A percentile compares a stretch with the other conserved stretches of the same genome.
Evolutionary conservation across 2,888 invertebrate species (phyloP).

Genomic region (Lagria hirta): DNA sequence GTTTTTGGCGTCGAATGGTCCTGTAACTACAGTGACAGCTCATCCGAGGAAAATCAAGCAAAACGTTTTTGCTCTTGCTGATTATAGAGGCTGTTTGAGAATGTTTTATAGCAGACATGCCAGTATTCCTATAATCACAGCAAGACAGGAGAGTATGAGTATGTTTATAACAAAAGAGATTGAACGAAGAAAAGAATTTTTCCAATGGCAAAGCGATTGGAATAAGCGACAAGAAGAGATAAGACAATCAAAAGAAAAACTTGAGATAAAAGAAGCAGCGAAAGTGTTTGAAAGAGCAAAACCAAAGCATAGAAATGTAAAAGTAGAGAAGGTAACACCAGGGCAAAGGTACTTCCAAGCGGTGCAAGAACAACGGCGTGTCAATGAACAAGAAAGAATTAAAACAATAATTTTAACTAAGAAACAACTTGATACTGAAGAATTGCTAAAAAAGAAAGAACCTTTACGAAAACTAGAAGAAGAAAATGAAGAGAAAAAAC

Average conservation of each 20-base stretch:
- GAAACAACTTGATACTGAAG: slow-evolving; percentile 63
- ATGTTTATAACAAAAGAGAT: slow-evolving; percentile 59
- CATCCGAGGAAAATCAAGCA: slow-evolving; percentile 51
- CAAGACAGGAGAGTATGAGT: slow-evolving; percentile 46
- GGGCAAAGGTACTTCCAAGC: slow-evolving; percentile 38
- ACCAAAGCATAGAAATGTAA: slow-evolving; percentile 25
- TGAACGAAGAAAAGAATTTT: slow-evolving; percentile 57
- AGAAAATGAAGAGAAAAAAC: slow-evolving; percentile 60
- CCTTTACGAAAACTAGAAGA: slow-evolving; percentile 62
- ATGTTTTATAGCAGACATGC: slow-evolving; percentile 59
- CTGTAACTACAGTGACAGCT: slow-evolving; percentile 32
- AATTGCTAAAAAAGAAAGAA: slow-evolving; percentile 62
- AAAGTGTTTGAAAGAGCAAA: slow-evolving; percentile 43
- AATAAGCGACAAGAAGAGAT: slow-evolving; percentile 50
- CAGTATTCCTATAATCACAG: slow-evolving; percentile 44
- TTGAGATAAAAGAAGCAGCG: slow-evolving; percentile 42
- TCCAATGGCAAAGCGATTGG: slow-evolving; percentile 65
- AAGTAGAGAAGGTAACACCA: slow-evolving; percentile 16
- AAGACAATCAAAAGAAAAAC: slow-evolving; percentile 54
- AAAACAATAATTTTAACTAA: slow-evolving; percentile 64
- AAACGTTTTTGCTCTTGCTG: slow-evolving; percentile 68
- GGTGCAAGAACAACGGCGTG: slow-evolving; percentile 61
- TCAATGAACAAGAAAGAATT: slow-evolving; percentile 66
- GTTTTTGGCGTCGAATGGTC: slow-evolving; percentile 33
- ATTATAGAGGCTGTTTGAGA: slow-evolving; percentile 67